Evolutionary conservation across 2,797 vertebrate genomes (phyloP), one percentile per base, ranked within the genome.

Genomic region (Leucoraja ocellata): DNA sequence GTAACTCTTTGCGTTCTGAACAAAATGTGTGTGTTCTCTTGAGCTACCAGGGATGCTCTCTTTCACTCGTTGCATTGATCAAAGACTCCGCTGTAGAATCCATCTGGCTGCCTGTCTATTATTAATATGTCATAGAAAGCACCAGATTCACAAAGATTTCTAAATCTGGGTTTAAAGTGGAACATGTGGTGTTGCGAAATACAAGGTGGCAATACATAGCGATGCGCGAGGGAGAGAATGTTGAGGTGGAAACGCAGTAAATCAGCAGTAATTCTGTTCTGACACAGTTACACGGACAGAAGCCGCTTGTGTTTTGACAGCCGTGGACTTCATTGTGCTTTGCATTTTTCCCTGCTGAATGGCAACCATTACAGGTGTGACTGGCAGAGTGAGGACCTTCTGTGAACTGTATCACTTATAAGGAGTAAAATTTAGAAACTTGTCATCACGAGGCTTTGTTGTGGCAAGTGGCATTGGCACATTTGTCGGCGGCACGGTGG

Each of bases 101-200:
- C 68, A 74, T 8, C 68, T 23, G 16, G 65, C 18, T 73, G 9
- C 88, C n/a, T 25, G 65, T 90, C 63, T 73, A 91, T 91, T 91
- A 73, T 74, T 91, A 68, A 91, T 91, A 74, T 36, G 18, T 28
- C 21, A 28, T 11, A 23, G 32, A 74, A 54, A 2, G 21, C 16
- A 88, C 32, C 6, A 65, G 39, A 36, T 91, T 91, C 90, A 74
- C 90, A 74, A 68, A 46, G 90, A 91, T 91, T 91, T 91, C 39
- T 46, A 4, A 91, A 91, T 74, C 71, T 73, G 68, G 21, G 4
- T 65, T 63, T 88, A 88, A 91, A 14, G 36, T 74, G 68, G 23
- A 71, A 46, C 39, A 1, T 91, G 68, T 14, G 36, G 63, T 23
- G 86, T 91, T 9, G 4, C 25, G 88, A 46, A 23, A 23, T 74